phyloP scores from a whole-genome alignment of 1,140 invertebrate species.

The Phortica variegata region DNA sequence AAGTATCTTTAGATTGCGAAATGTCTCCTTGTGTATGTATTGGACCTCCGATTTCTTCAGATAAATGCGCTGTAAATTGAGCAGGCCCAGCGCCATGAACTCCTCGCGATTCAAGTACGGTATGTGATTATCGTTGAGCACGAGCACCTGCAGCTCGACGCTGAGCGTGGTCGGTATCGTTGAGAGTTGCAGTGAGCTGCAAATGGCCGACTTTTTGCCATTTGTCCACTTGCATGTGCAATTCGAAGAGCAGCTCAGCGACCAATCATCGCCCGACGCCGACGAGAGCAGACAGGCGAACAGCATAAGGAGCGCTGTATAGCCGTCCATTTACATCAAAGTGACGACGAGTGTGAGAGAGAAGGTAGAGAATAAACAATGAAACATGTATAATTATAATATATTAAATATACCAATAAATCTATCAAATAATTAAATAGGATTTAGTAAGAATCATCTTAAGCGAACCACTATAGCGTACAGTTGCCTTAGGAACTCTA shows the following conservation, averaged over 20 bases:
- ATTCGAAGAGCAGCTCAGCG: slow-evolving; percentile 71
- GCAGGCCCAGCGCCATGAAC: slow-evolving; percentile 74
- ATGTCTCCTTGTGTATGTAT: slow-evolving; percentile 77
- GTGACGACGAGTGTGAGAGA: too few species aligned
- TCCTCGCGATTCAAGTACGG: slow-evolving; percentile 74
- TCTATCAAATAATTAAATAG: too few species aligned
- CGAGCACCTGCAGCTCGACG: slow-evolving; percentile 82
- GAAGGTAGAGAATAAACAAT: too few species aligned
- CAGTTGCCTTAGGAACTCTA: too few species aligned
- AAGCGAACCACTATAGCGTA: too few species aligned
- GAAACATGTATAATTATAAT: too few species aligned
- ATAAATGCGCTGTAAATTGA: slow-evolving; percentile 83
- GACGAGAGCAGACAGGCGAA: slow-evolving; percentile 40
- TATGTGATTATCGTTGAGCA: slow-evolving; percentile 78
- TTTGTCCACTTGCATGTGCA: slow-evolving; percentile 88
- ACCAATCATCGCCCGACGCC: slow-evolving; percentile 71
- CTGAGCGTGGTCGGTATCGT: slow-evolving; percentile 73
- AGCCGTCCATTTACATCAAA: too few species aligned
- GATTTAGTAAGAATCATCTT: too few species aligned
- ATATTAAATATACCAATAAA: too few species aligned
- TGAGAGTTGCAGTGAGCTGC: slow-evolving; percentile 73
- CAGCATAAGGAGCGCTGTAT: too few species aligned
- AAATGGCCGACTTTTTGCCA: slow-evolving; percentile 83
- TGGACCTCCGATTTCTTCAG: slow-evolving; percentile 72
- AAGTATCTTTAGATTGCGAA: slow-evolving; percentile 81